Evolutionary conservation across 2,888 invertebrate genomes (phyloP), one percentile per base, ranked within the genome.

Genomic region (Hanleya hanleyi): DNA sequence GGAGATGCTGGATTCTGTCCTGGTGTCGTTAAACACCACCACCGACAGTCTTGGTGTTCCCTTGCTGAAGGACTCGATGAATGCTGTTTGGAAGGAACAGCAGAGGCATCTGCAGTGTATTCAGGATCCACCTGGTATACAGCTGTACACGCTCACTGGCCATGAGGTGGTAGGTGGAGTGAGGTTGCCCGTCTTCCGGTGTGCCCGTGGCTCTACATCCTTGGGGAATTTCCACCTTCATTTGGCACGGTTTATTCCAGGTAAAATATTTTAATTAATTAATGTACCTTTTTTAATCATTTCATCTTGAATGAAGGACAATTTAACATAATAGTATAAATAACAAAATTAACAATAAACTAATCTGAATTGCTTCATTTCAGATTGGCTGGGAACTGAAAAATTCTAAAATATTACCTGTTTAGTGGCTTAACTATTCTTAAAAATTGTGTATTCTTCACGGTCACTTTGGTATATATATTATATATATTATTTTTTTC

Each of bases 211-310:
- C 9, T 83, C 82, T 0, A 80, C 80, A 0, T 80, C 80, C 1
- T 69, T 85, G 18, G 84, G 83, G 64, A 69, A 62, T 12, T 84
- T 84, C 61, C 84, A 84, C 64, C 74, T 75, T 1, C 79, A 75
- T 69, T 66, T 61, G 70, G 70, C 61, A 18, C 36, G 47, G 12
- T 41, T 41, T 41, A 41, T 41, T n/a, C 29, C 65, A 26, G 65
- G 65, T 22, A n/a, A n/a, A n/a, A n/a, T n/a, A n/a, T n/a, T n/a
- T n/a, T n/a, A n/a, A n/a, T n/a, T n/a, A n/a, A n/a, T n/a, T n/a
- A n/a, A n/a, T n/a, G n/a, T n/a, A n/a, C n/a, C n/a, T n/a, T n/a
- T n/a, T n/a, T n/a, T n/a, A n/a, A n/a, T n/a, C n/a, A n/a, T n/a
- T n/a, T n/a, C n/a, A n/a, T n/a, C n/a, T n/a, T n/a, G n/a, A n/a